phyloP scores from a whole-genome alignment of 2,888 invertebrate species.

The Beris chalybata region DNA sequence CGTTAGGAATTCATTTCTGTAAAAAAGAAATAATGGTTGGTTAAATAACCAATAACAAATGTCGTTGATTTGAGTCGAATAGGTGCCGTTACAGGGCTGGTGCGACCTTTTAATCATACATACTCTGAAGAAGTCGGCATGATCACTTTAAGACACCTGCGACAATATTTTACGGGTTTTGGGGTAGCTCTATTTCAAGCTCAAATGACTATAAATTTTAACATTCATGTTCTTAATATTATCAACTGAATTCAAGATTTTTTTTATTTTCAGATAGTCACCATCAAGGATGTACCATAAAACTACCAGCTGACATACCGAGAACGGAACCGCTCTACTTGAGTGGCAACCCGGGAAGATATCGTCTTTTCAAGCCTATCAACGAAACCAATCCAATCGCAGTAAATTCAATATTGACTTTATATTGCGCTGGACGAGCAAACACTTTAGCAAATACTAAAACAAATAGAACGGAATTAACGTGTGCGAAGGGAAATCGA shows the following conservation, averaged over 20 bases:
- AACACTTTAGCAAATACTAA: slow-evolving; percentile 40
- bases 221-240: no score
- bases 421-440: slow-evolving; percentile 43
- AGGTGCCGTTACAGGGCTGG: no score
- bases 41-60: no score
- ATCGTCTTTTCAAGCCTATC: slow-evolving; percentile 42
- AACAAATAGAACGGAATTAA: slow-evolving; percentile 33
- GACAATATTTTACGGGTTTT: background rate
- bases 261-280: background rate
- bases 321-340: slow-evolving; percentile 40
- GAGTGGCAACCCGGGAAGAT: slow-evolving; percentile 21
- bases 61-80: no score
- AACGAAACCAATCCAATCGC: slow-evolving; percentile 38
- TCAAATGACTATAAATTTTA: background rate
- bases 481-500: slow-evolving; percentile 33
- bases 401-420: slow-evolving; percentile 39
- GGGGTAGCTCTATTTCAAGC: background rate
- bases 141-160: background rate
- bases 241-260: no score
- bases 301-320: slow-evolving; percentile 39
- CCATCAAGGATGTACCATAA: slow-evolving; percentile 38
- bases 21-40: no score
- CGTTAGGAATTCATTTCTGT: no score
- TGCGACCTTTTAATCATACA: no score
- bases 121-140: no score